Percentiles rank a stretch among this genome's conserved stretches.
phyloP scores from a whole-genome alignment of 2,113 vertebrate genomes.

The Phocoena phocoena region DNA sequence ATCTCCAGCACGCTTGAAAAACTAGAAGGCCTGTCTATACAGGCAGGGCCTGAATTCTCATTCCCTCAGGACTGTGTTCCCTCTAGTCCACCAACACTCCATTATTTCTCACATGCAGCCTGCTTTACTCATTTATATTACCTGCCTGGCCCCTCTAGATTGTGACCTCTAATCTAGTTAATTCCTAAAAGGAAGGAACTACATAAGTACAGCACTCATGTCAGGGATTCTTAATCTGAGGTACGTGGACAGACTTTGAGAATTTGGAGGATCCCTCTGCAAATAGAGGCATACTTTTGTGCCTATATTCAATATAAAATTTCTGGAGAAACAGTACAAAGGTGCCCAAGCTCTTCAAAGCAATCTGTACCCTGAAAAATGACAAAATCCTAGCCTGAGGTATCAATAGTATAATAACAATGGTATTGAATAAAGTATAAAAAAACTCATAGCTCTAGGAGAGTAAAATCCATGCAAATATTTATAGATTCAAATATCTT shows the following conservation, averaged over 20 bases:
- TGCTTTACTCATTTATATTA: not conserved
- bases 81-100: not conserved
- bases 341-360: not conserved
- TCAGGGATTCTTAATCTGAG: not conserved
- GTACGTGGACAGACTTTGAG: not conserved
- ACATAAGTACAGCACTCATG: not conserved
- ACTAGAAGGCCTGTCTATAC: not conserved
- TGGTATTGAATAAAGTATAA: not conserved
- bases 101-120: not conserved
- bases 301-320: not conserved
- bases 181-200: not conserved
- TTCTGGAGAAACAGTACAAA: not conserved
- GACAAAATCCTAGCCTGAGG: not conserved
- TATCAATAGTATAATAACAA: not conserved
- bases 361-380: not conserved
- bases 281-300: not conserved
- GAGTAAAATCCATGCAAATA: not conserved
- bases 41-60: not conserved
- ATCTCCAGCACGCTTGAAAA: not conserved
- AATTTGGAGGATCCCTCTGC: not conserved
- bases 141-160: not conserved
- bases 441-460: not conserved
- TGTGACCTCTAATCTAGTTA: not conserved
- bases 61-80: not conserved
- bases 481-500: not conserved